Evolutionary conservation across 2,113 vertebrate genomes (phyloP).

Genomic region (Cebus imitator): DNA sequence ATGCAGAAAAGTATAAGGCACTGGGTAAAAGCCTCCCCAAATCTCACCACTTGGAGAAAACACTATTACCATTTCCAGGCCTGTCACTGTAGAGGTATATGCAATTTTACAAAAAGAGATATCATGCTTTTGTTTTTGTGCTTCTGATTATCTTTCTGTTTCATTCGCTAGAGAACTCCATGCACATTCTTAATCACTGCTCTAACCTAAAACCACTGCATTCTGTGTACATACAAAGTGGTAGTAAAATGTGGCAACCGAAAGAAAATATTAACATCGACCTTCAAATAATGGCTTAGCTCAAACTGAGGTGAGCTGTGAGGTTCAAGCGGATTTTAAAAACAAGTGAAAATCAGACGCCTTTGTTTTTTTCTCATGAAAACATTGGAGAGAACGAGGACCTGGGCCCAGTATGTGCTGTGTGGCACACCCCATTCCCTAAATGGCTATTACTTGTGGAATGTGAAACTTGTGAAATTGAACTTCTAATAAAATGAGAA

Average conservation of each 20-base stretch:
- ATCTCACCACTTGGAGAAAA: not conserved
- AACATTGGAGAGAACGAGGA: not conserved
- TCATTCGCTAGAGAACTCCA: not conserved
- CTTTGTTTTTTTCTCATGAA: not conserved
- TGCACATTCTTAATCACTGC: not conserved
- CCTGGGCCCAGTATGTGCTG: not conserved
- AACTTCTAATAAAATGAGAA: slow-evolving; percentile 61
- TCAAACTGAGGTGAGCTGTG: not conserved
- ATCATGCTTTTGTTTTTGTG: not conserved
- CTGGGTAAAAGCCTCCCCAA: not conserved
- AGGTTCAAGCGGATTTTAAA: slow-evolving; percentile 43
- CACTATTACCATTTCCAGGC: not conserved
- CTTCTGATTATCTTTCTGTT: not conserved
- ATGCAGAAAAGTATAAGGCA: not conserved
- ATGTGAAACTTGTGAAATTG: slow-evolving; percentile 52
- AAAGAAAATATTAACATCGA: not conserved
- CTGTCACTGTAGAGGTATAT: not conserved
- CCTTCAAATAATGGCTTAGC: slow-evolving; percentile 6
- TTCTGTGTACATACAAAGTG: not conserved
- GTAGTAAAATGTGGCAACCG: not conserved
- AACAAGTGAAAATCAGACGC: slow-evolving; percentile 20
- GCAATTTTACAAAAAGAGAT: not conserved
- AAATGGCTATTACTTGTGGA: slow-evolving; percentile 28
- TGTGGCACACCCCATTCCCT: not conserved
- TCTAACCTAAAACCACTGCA: not conserved